Conservation (phyloP, 2,888 invertebrate genomes). For the Chirona hameri region DNA sequence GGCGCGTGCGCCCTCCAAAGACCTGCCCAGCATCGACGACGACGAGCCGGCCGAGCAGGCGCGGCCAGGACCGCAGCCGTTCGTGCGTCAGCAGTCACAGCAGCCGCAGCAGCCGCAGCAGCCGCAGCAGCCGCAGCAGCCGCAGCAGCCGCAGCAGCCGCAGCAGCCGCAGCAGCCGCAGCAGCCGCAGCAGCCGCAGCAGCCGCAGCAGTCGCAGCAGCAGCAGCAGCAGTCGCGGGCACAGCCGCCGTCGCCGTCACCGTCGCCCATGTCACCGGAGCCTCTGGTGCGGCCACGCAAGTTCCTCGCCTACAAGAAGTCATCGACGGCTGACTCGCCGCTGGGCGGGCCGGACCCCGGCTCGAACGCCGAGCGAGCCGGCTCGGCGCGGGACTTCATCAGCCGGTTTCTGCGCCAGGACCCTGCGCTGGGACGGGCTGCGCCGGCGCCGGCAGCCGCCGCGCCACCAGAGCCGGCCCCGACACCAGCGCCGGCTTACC, state of each 20-base stretch:
- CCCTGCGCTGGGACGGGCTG: background rate
- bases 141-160: background rate
- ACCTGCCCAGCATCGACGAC: constrained; percentile 13
- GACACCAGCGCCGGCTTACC: background rate
- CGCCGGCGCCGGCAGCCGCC: background rate
- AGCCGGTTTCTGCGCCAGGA: constrained; percentile 27
- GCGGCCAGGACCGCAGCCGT: background rate
- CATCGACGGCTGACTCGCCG: background rate
- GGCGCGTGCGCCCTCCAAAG: constrained; percentile 1
- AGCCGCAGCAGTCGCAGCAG: background rate
- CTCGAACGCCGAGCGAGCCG: constrained; percentile 22
- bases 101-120: background rate
- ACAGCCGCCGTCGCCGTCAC: background rate
- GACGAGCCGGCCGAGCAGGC: background rate
- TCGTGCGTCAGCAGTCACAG: background rate
- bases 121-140: background rate
- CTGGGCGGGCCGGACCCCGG: background rate
- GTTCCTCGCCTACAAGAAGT: constrained; percentile 23
- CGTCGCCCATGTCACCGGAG: background rate
- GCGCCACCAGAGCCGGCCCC: background rate
- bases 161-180: background rate
- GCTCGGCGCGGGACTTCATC: constrained; percentile 29
- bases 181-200: background rate
- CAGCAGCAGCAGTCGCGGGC: background rate
- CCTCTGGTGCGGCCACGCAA: background rate